A percentile compares a stretch with the other conserved stretches of the same genome.
phyloP scores from a whole-genome alignment of 2,113 vertebrate genomes.

The Morone chrysops region DNA sequence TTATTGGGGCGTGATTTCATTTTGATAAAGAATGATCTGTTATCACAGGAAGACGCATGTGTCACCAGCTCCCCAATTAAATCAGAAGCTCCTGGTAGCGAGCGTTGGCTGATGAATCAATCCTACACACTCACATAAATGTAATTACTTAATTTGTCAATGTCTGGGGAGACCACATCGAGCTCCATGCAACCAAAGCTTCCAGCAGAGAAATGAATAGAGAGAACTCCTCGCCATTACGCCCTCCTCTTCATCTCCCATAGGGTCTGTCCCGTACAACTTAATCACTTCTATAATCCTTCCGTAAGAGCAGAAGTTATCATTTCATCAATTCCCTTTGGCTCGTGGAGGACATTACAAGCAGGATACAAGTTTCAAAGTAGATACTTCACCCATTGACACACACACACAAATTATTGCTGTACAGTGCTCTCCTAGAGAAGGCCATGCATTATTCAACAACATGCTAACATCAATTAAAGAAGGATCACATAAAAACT shows the following conservation, averaged over 20 bases:
- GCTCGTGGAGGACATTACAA: slow-evolving; percentile 46
- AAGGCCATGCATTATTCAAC: slow-evolving; percentile 72
- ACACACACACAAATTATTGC: slow-evolving; percentile 22
- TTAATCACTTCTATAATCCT: slow-evolving; percentile 63
- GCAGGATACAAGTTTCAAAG: slow-evolving; percentile 47
- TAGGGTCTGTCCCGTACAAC: slow-evolving; percentile 27
- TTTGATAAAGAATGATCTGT: slow-evolving; percentile 62
- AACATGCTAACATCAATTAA: slow-evolving; percentile 64
- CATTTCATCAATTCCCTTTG: slow-evolving; percentile 59
- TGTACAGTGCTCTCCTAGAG: slow-evolving; percentile 14
- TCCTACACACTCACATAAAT: slow-evolving; percentile 74
- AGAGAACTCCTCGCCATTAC: slow-evolving; percentile 24
- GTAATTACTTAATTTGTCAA: slow-evolving; percentile 84
- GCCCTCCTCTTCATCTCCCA: slow-evolving; percentile 42
- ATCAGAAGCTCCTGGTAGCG: slow-evolving; percentile 59
- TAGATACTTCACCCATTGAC: neutral
- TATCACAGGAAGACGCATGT: slow-evolving; percentile 65
- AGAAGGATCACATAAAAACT: slow-evolving; percentile 52
- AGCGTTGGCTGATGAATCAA: slow-evolving; percentile 71
- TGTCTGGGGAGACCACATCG: slow-evolving; percentile 58
- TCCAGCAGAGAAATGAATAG: slow-evolving; percentile 20
- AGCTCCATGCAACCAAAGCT: slow-evolving; percentile 35
- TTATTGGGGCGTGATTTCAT: slow-evolving; percentile 55
- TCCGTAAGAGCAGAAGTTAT: slow-evolving; percentile 54
- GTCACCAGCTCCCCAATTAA: slow-evolving; percentile 66